Base-by-base conservation (phyloP, 2,113 vertebrate genomes). In the Galbula dea region DNA sequence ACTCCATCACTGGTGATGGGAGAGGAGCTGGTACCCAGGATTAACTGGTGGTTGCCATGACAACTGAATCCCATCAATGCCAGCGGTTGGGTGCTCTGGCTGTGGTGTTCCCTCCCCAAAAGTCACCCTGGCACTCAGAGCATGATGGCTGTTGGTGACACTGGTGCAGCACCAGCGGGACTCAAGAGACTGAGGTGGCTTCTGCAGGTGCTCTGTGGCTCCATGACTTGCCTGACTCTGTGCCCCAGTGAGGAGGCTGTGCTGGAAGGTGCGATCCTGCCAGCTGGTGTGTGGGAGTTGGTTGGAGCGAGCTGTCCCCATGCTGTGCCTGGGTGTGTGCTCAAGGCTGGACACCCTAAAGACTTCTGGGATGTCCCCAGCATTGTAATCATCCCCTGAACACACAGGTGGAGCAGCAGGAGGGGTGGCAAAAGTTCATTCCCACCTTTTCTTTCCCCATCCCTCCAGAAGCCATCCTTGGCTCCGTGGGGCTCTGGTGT, bases 41-140 rank as follows among this genome's bases (percentile, higher is more conserved):
- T 71, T 91, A 97, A 93, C 95, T 45, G 15, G 48, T 16, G 17
- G 97, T 97, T 97, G 85, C 96, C 32, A 96, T 96, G 90, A 92
- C 71, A 95, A 97, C 96, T 4, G 0, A 71, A 94, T 91, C 92
- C 95, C 86, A 75, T 88, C 6, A 2, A 90, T 1, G 13, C 48
- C 81, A 19, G 89, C 37, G 29, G 78, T 71, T 43, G 22, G 77
- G 37, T 69, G 81, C 74, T 89, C 68, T 8, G 23, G 12, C 79
- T 83, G 62, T 36, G 45, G 22, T 0, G 2, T 36, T 73, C 32
- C 49, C 46, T 48, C 68, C 54, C 51, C 83, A 76, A 73, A 82
- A 86, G 86, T 9, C 51, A 57, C 68, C 45, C 86, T 18, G 39
- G 45, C 59, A 7, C 39, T 26, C 21, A 1, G 36, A 54, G 41